phyloP scores from a whole-genome alignment of 2,797 vertebrate genomes.

The Naso thynnoides region DNA sequence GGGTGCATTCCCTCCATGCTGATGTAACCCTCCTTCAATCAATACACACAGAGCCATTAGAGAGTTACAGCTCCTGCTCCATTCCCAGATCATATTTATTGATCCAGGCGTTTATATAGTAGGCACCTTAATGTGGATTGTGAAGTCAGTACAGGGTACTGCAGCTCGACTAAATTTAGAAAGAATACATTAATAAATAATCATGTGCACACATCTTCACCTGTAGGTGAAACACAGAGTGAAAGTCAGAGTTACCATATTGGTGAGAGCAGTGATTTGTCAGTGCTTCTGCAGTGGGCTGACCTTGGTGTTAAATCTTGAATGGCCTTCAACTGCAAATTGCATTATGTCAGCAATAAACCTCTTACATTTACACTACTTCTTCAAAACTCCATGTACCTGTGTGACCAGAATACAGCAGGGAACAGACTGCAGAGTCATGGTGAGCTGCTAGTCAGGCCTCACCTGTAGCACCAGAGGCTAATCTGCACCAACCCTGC shows the following conservation, averaged over 20 bases:
- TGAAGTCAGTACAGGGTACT: conserved; percentile 28
- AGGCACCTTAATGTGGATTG: conserved; percentile 22
- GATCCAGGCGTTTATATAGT: conserved; percentile 43
- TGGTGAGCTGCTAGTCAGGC: conserved; percentile 38
- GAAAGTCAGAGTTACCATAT: conserved; percentile 2
- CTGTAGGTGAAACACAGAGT: not conserved
- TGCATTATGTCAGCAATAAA: conserved; percentile 28
- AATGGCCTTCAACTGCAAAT: conserved; percentile 32
- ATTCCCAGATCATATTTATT: conserved; percentile 49
- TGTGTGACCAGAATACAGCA: conserved; percentile 56
- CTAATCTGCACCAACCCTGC: conserved; percentile 40
- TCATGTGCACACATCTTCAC: conserved; percentile 5
- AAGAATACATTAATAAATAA: conserved; percentile 19
- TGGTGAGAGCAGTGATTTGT: not conserved
- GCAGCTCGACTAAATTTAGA: conserved; percentile 25
- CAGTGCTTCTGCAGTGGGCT: not conserved
- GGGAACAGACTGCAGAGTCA: conserved; percentile 72
- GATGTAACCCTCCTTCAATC: conserved; percentile 41
- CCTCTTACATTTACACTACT: conserved; percentile 4
- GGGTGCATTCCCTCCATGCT: conserved; percentile 26
- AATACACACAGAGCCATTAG: conserved; percentile 51
- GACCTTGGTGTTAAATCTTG: conserved; percentile 41
- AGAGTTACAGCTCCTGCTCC: conserved; percentile 33
- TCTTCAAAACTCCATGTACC: conserved; percentile 31
- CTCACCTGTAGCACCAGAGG: conserved; percentile 54